Evolutionary conservation across 1,140 invertebrate species (phyloP).

Genomic region (Tribolium madens): DNA sequence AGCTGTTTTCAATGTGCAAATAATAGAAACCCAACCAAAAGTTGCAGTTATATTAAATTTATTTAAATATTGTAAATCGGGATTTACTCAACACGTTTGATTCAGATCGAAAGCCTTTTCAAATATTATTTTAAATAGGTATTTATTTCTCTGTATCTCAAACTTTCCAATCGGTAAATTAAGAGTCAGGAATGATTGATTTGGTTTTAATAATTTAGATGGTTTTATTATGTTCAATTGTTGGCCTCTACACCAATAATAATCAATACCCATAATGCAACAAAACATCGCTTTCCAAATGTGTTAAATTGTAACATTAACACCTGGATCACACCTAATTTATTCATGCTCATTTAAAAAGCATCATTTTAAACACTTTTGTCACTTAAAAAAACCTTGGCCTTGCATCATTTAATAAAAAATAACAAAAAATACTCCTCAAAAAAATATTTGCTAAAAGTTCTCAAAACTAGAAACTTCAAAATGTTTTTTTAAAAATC

Average conservation of each 20-base stretch:
- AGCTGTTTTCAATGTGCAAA: conserved; percentile 57
- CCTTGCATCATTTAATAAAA: no score
- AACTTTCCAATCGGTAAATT: neutral
- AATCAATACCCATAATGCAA: neutral
- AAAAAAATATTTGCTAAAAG: no score
- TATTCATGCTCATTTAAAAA: no score
- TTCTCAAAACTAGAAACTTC: no score
- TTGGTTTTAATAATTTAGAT: neutral
- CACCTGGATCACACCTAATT: no score
- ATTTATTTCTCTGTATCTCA: neutral
- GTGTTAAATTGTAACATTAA: neutral
- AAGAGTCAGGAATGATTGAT: neutral
- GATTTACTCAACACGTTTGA: conserved; percentile 1
- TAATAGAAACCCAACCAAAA: conserved; percentile 44
- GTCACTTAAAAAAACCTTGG: no score
- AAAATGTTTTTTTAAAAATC: no score
- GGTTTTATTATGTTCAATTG: neutral
- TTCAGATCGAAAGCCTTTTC: neutral
- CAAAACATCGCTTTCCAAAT: neutral
- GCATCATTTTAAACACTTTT: no score
- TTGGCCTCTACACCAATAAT: neutral
- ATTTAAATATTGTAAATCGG: conserved; percentile 45
- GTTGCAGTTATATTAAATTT: conserved; percentile 48
- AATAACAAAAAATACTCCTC: no score
- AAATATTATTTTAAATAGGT: neutral